These are phyloP conservation scores for Acrobasis consociella DNA, from an alignment of 2,888 invertebrate species.

Conservation along the genomic window DNA sequence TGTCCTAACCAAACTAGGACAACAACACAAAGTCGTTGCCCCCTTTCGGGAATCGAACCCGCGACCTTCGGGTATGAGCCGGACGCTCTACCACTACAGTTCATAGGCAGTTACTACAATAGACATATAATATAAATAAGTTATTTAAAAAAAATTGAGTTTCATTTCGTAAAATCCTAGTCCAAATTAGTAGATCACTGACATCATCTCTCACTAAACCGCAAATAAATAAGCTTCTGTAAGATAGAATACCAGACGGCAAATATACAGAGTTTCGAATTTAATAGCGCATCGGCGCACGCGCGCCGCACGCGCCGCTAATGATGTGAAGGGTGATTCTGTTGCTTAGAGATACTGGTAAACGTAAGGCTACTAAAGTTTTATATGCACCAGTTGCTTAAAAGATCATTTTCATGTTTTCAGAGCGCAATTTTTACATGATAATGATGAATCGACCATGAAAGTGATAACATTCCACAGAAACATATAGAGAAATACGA, in stretches of 20 bases:
- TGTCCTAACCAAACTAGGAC: no score
- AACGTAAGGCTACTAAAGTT: neutral
- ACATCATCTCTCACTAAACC: neutral
- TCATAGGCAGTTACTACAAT: no score
- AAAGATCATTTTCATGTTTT: no score
- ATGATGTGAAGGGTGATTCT: constrained; percentile 63
- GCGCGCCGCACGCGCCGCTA: constrained; percentile 71
- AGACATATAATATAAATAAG: neutral
- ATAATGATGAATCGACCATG: no score
- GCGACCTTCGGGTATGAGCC: no score
- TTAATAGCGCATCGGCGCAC: constrained; percentile 68
- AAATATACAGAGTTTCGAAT: constrained; percentile 56
- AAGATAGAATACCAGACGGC: constrained; percentile 47
- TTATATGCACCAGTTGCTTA: neutral
- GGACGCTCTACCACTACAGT: no score
- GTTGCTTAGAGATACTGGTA: constrained; percentile 30
- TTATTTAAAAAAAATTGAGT: neutral
- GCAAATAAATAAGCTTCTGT: neutral
- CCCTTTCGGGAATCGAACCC: no score
- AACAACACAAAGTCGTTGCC: no score
- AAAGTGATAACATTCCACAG: no score
- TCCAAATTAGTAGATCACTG: neutral
- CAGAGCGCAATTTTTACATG: no score
- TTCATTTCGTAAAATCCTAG: neutral
- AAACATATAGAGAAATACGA: no score